Conservation (phyloP, 2,888 invertebrate genomes). For the Belgica antarctica region DNA sequence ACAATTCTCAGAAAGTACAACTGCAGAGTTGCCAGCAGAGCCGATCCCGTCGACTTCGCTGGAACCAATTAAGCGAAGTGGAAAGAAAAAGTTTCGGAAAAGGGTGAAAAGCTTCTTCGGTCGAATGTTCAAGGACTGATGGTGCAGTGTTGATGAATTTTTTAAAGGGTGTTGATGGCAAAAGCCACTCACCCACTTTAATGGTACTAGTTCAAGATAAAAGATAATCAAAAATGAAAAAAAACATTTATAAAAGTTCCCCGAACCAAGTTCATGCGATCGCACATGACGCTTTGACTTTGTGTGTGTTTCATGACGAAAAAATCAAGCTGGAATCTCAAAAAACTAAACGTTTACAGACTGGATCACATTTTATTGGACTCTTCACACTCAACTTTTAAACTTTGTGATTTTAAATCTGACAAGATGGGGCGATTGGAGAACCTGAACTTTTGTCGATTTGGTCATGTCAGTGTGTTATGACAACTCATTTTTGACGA, state of each 20-base stretch:
- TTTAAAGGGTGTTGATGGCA: not conserved
- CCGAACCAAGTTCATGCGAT: too few species aligned
- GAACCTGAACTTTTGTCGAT: too few species aligned
- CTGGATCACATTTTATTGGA: not conserved
- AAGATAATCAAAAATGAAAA: too few species aligned
- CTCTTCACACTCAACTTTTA: not conserved
- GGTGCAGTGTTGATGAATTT: not conserved
- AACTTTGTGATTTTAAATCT: not conserved
- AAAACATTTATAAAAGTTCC: too few species aligned
- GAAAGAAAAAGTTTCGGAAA: constrained; percentile 25
- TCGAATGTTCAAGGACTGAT: constrained; percentile 9
- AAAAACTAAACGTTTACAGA: not conserved
- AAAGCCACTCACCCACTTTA: not conserved
- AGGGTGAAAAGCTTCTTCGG: constrained; percentile 16
- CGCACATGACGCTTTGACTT: too few species aligned
- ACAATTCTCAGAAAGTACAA: constrained; percentile 26
- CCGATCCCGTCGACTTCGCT: not conserved
- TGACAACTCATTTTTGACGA: too few species aligned
- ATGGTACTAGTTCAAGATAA: not conserved
- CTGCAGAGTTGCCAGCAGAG: not conserved
- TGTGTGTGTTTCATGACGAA: constrained; percentile 2
- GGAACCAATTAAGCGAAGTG: not conserved
- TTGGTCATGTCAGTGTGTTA: too few species aligned
- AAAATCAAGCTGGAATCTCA: not conserved
- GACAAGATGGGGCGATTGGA: too few species aligned